A percentile compares a stretch with the other conserved stretches of the same genome.
phyloP scores from a whole-genome alignment of 2,113 vertebrate species.

The Tenrec ecaudatus region DNA sequence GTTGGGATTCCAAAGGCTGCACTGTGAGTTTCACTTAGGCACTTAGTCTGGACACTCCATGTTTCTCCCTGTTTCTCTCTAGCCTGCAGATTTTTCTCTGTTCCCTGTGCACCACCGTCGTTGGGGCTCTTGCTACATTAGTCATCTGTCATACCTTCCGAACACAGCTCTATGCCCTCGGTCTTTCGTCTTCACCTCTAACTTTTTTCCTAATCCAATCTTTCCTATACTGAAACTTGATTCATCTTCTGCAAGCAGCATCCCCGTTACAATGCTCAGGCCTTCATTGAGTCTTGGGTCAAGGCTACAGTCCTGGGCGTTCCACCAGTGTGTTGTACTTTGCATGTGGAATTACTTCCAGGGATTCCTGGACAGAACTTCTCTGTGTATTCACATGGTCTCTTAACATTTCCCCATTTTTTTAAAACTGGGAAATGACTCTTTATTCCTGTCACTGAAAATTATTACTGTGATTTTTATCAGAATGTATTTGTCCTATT shows the following conservation, averaged over 20 bases:
- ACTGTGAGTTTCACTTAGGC: not conserved
- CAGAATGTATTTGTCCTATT: not conserved
- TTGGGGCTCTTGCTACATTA: not conserved
- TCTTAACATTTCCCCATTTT: not conserved
- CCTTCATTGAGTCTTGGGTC: not conserved
- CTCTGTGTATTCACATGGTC: not conserved
- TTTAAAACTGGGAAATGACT: not conserved
- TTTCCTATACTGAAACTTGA: not conserved
- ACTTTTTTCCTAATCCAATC: not conserved
- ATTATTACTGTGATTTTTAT: constrained; percentile 12
- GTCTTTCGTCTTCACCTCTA: not conserved
- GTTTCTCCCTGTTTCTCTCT: constrained; percentile 17
- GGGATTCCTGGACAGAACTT: not conserved
- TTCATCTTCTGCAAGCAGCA: not conserved
- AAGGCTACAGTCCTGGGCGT: not conserved
- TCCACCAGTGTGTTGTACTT: not conserved
- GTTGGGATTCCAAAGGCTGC: not conserved
- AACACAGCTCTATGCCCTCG: not conserved
- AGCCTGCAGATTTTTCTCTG: constrained; percentile 10
- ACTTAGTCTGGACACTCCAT: not conserved
- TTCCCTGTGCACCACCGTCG: not conserved
- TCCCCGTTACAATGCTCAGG: not conserved
- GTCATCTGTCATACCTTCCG: not conserved
- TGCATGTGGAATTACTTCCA: not conserved
- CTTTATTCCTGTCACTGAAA: constrained; percentile 1